Conservation (phyloP, 1,140 invertebrate genomes). For the Lordiphosa collinella region DNA sequence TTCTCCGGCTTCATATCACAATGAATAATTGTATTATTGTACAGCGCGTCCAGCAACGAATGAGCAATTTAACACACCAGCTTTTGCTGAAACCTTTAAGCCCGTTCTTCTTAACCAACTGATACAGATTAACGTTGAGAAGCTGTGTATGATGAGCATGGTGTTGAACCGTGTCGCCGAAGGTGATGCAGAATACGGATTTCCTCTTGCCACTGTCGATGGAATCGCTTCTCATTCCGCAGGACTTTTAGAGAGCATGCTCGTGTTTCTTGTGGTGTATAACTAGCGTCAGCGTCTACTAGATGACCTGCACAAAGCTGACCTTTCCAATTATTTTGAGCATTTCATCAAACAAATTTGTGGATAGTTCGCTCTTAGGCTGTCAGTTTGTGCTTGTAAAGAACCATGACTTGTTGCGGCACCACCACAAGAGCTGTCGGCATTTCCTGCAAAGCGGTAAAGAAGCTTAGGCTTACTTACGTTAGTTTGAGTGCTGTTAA, state of each 20-base stretch:
- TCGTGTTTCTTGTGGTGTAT: conserved; percentile 97
- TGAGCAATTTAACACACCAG: conserved; percentile 98
- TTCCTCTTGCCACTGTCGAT: conserved; percentile 99
- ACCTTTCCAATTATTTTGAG: conserved; percentile 99
- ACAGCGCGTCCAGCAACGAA: conserved; percentile 97
- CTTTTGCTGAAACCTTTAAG: conserved; percentile 87
- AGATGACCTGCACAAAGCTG: conserved; percentile 98
- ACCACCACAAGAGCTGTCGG: conserved; percentile 84
- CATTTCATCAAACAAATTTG: conserved; percentile 98
- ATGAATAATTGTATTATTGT: conserved; percentile 99
- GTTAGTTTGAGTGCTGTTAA: no score
- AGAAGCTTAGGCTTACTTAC: no score
- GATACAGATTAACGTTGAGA: conserved; percentile 98
- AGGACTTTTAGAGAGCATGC: conserved; percentile 98
- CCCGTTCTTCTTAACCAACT: conserved; percentile 99
- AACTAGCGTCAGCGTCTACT: no score
- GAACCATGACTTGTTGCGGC: conserved; percentile 94
- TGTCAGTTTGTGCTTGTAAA: conserved; percentile 96
- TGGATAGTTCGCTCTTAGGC: conserved; percentile 94
- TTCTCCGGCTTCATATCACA: conserved; percentile 99
- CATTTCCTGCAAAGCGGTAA: conserved; percentile 65
- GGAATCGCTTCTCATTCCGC: conserved; percentile 98
- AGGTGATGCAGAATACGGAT: conserved; percentile 98
- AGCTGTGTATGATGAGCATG: conserved; percentile 99
- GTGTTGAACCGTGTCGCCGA: conserved; percentile 96